phyloP scores from a whole-genome alignment of 1,140 invertebrate genomes.

The Pseudomyrmex concolor region DNA sequence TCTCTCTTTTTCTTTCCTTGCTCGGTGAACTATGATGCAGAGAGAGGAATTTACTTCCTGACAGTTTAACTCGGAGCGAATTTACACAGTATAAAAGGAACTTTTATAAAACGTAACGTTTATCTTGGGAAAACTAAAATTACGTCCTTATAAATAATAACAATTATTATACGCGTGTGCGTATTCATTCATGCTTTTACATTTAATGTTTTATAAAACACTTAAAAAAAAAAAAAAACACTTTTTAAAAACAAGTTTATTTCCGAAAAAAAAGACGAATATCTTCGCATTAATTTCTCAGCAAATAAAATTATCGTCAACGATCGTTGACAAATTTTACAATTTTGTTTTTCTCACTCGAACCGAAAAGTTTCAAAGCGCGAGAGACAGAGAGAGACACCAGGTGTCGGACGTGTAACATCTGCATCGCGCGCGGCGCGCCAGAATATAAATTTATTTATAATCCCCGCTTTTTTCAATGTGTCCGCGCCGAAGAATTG shows the following conservation, averaged over 20 bases:
- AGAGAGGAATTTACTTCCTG: conserved; percentile 6
- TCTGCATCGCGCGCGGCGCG: conserved; percentile 1
- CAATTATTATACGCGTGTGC: not conserved
- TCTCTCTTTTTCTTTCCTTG: conserved; percentile 4
- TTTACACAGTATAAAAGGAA: not conserved
- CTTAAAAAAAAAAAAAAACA: no score
- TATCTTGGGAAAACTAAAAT: not conserved
- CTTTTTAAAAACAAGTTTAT: no score
- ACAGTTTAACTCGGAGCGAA: conserved; percentile 4
- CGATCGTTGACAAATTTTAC: conserved; percentile 33
- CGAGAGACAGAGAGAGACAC: conserved; percentile 9
- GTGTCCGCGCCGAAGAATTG: conserved; percentile 59
- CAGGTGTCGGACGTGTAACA: conserved; percentile 47
- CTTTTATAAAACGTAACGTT: not conserved
- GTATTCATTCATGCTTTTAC: no score
- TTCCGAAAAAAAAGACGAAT: no score
- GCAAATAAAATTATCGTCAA: conserved; percentile 13
- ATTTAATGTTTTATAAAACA: not conserved
- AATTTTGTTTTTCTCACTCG: not conserved
- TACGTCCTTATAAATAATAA: not conserved
- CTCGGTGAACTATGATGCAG: conserved; percentile 35
- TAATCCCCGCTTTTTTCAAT: conserved; percentile 62
- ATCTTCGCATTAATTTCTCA: not conserved
- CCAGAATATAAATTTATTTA: conserved; percentile 69
- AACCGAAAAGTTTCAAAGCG: conserved; percentile 6